Conservation (phyloP, 2,797 vertebrate species). For the Enoplosus armatus region DNA sequence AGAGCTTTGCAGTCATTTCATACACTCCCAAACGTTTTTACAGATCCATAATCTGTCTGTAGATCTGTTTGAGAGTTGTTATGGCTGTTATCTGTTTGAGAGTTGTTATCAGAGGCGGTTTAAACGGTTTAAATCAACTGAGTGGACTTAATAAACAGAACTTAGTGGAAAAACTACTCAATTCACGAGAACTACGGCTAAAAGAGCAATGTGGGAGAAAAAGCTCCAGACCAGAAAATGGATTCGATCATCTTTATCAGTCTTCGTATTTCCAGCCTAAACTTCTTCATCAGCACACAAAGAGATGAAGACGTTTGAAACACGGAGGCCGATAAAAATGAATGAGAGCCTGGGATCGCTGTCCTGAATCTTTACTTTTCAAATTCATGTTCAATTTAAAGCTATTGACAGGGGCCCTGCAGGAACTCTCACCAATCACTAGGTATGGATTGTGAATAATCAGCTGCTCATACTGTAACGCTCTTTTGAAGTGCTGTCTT, state of each 20-base stretch:
- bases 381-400: neutral
- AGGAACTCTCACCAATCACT: constrained; percentile 48
- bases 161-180: too few species aligned
- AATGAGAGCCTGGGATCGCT: neutral
- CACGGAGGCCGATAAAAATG: constrained; percentile 42
- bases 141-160: neutral
- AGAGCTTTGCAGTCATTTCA: neutral
- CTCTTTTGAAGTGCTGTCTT: constrained; percentile 54
- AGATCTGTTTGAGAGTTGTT: too few species aligned
- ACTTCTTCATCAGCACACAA: constrained; percentile 12
- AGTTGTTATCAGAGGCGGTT: too few species aligned
- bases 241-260: constrained; percentile 16
- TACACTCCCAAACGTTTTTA: neutral
- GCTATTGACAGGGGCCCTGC: constrained; percentile 19
- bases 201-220: neutral
- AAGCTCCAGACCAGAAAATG: neutral
- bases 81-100: too few species aligned
- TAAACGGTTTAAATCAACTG: neutral
- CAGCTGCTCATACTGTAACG: accelerated
- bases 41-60: neutral
- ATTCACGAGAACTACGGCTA: neutral
- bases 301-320: constrained; percentile 24
- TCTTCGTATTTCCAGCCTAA: neutral
- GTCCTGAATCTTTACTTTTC: neutral
- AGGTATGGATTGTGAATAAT: constrained; percentile 35